Percentiles rank a stretch among this genome's conserved stretches.
Evolutionary conservation across 2,888 invertebrate species (phyloP).

Genomic region (Syrphus vitripennis): DNA sequence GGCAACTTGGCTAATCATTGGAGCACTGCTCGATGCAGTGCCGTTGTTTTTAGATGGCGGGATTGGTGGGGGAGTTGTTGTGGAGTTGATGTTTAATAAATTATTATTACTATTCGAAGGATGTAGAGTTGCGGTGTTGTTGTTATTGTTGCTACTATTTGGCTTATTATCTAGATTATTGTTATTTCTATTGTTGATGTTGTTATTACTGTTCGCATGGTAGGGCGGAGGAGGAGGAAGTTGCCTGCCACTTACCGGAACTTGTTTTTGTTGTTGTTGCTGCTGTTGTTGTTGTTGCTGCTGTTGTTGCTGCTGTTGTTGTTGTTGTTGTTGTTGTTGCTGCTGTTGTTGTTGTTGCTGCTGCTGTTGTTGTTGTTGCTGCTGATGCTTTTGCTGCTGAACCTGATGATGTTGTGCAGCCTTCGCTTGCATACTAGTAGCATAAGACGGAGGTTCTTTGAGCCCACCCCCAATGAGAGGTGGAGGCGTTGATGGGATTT

Average conservation of each 20-base stretch:
- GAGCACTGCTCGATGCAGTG: slow-evolving; percentile 72
- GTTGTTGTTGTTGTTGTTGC: slow-evolving; percentile 74
- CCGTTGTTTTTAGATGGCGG: slow-evolving; percentile 81
- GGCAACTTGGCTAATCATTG: slow-evolving; percentile 58
- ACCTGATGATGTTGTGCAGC: slow-evolving; percentile 81
- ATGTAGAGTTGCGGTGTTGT: slow-evolving; percentile 77
- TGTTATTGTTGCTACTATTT: slow-evolving; percentile 73
- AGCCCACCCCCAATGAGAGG: slow-evolving; percentile 83
- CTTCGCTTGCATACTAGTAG: slow-evolving; percentile 92
- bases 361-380: slow-evolving; percentile 74
- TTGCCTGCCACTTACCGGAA: slow-evolving; percentile 80
- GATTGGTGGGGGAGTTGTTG: slow-evolving; percentile 83
- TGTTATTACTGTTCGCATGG: slow-evolving; percentile 77
- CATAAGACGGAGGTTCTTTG: slow-evolving; percentile 94
- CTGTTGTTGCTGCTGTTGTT: slow-evolving; percentile 68
- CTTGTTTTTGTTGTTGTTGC: slow-evolving; percentile 65
- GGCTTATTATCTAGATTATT: slow-evolving; percentile 69
- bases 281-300: slow-evolving; percentile 71
- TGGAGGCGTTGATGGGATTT: slow-evolving; percentile 82
- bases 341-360: slow-evolving; percentile 73
- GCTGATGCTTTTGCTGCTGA: slow-evolving; percentile 75
- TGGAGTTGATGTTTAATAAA: slow-evolving; percentile 79
- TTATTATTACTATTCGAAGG: slow-evolving; percentile 69
- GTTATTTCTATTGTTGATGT: slow-evolving; percentile 69
- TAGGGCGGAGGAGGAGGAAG: slow-evolving; percentile 88